Evolutionary conservation across 2,797 vertebrate species (phyloP), one percentile per base, ranked within the genome.

Genomic region (Anguilla megastoma): DNA sequence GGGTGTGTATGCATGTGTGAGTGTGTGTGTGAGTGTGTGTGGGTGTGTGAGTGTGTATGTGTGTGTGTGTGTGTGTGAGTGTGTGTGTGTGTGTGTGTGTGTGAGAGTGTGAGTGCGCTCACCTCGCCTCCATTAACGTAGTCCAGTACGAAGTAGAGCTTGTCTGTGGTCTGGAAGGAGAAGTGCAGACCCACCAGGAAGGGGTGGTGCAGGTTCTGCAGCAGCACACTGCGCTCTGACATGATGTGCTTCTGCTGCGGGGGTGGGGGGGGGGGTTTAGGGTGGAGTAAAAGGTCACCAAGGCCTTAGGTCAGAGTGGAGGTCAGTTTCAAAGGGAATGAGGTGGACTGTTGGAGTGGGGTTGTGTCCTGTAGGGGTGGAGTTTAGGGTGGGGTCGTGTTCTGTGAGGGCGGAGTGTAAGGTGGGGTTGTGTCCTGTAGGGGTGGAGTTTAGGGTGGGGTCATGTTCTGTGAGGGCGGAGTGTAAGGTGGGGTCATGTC

Each of bases 191-290:
- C 96, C 89, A 97, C 96, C 88, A 97, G 95, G 93, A 97, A 97
- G 8, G 96, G 96, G 85, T 97, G 96, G 33, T 96, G 95, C 91
- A 97, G 94, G 89, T 97, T 97, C 92, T 97, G 97, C 95, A 97
- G 95, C 86, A 97, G 92, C 24, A 97, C 96, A 6, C 95, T 97
- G 87, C 96, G 95, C 91, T 97, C 96, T 0, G 96, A 96, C 96
- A 97, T 97, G 95, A 97, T 97, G 87, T 97, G 96, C 91, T 96
- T 97, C 95, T 97, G 96, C 96, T 97, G 92, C 48, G 89, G 48
- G 66, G 76, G 21, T 30, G 33, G 18, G 56, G 66, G n/a, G 58
- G 54, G 27, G 45, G 56, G 30, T 58, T 12, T 54, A 87, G 18
- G 5, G 16, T 41, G 36, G 36, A 41, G 36, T 41, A 41, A 41